Conservation (phyloP, 2,113 vertebrate genomes). For the Mustelus asterias region DNA sequence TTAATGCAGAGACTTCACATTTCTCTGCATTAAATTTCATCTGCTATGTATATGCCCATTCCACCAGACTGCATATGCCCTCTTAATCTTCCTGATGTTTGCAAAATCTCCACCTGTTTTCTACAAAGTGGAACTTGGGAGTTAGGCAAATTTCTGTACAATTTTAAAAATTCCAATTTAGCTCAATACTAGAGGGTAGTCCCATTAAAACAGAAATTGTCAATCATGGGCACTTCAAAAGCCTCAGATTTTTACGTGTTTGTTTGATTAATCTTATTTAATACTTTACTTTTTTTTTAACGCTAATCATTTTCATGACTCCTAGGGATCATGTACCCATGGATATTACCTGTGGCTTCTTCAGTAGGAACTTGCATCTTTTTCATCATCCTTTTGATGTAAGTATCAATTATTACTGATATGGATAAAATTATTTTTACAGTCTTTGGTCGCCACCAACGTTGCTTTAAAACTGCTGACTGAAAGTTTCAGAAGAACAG, state of each 20-base stretch:
- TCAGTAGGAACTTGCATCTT: conserved; percentile 30
- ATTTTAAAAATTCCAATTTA: neutral
- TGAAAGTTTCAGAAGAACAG: neutral
- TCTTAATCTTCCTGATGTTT: neutral
- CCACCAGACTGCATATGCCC: neutral
- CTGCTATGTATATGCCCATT: neutral
- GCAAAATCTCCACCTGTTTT: neutral
- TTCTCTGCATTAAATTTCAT: too few relatives aligned
- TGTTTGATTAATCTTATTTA: neutral
- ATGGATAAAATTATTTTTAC: neutral
- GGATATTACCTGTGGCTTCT: conserved; percentile 19
- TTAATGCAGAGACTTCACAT: too few relatives aligned
- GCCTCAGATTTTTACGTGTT: neutral
- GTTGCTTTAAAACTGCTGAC: neutral
- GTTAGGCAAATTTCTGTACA: neutral
- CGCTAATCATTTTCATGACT: neutral
- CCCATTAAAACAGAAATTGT: neutral
- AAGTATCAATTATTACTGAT: neutral
- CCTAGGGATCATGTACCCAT: conserved; percentile 23
- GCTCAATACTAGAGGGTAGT: neutral
- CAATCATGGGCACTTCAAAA: neutral
- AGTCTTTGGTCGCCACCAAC: neutral
- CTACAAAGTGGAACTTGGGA: neutral
- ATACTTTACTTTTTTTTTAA: neutral
- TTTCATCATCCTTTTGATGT: neutral